Conservation (phyloP, 1,140 invertebrate genomes). For the Mizuhopecten yessoensis region DNA sequence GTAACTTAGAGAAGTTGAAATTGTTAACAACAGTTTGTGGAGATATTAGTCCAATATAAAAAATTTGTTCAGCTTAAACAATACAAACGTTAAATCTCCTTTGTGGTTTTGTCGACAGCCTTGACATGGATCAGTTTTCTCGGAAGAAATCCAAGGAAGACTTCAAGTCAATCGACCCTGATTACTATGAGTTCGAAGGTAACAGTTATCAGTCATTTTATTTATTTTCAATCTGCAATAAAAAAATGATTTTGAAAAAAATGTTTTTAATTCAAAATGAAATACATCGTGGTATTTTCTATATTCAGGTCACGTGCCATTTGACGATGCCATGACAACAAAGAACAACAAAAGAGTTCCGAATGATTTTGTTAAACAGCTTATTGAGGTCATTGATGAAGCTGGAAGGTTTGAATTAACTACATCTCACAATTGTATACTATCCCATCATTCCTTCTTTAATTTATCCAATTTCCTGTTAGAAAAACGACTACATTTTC, state of each 20-base stretch:
- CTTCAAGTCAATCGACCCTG: constrained; percentile 90
- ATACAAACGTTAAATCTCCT: no score
- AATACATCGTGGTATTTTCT: no score
- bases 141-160: constrained; percentile 94
- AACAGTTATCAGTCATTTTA: constrained; percentile 54
- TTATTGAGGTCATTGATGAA: constrained; percentile 95
- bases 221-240: no score
- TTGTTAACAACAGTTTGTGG: no score
- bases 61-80: no score
- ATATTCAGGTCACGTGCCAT: constrained; percentile 94
- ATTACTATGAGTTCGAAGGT: constrained; percentile 98
- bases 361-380: constrained; percentile 96
- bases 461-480: background rate
- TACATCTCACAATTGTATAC: no score
- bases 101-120: constrained; percentile 75
- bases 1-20: no score
- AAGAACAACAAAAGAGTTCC: constrained; percentile 91
- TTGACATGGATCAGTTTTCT: constrained; percentile 97
- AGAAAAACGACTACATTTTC: no score
- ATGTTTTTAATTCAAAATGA: no score
- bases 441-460: background rate
- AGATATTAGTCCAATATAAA: no score
- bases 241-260: no score
- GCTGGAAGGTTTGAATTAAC: constrained; percentile 88
- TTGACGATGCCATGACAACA: constrained; percentile 99